Conservation (phyloP, 2,113 vertebrate genomes). For the Aptenodytes patagonicus region DNA sequence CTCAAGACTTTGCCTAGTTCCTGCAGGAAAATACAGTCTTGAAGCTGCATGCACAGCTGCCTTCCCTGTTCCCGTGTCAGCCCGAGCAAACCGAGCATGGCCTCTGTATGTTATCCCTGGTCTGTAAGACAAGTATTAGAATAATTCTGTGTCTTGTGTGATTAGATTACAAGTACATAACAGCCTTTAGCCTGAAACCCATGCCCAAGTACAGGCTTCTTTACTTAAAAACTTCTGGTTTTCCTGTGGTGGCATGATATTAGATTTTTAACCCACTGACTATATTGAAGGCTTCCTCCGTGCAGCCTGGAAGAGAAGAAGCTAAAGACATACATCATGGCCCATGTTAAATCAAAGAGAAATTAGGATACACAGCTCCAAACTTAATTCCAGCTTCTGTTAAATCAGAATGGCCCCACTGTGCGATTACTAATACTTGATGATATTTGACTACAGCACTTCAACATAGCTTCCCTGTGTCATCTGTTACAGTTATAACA, state of each 20-base stretch:
- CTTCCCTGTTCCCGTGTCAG: not conserved
- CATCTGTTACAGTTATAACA: conserved; percentile 17
- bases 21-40: not conserved
- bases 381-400: conserved; percentile 3
- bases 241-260: not conserved
- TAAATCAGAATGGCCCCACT: not conserved
- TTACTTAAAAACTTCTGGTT: not conserved
- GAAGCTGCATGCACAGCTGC: not conserved
- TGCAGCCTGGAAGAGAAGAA: not conserved
- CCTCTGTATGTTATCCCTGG: not conserved
- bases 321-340: not conserved
- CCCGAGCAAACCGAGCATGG: not conserved
- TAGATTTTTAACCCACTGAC: not conserved
- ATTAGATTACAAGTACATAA: not conserved
- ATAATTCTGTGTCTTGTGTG: not conserved
- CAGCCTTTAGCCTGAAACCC: not conserved
- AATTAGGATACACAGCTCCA: not conserved
- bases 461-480: not conserved
- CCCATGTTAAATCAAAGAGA: not conserved
- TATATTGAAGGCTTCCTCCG: not conserved
- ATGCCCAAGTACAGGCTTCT: not conserved
- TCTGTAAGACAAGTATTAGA: not conserved
- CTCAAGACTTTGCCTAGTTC: not conserved
- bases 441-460: not conserved
- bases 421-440: not conserved